These are phyloP conservation scores for Dione juno DNA, from an alignment of 2,888 invertebrate genomes.

Conservation along the genomic window DNA sequence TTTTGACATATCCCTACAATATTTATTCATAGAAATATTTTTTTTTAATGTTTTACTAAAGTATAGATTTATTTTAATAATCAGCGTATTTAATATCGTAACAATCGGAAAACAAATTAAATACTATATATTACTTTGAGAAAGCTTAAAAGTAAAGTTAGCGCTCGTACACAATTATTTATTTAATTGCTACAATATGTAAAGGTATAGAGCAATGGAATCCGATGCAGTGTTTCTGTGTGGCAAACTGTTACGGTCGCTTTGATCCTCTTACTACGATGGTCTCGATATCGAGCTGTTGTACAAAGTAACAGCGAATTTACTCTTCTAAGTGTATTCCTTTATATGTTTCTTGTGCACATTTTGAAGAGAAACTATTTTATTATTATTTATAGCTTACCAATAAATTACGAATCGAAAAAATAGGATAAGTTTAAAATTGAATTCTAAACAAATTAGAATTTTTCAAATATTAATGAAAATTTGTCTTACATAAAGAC, in stretches of 20 bases:
- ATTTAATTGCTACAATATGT: slow-evolving; percentile 18
- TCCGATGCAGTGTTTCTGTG: slow-evolving; percentile 49
- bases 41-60: no score
- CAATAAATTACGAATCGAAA: not conserved
- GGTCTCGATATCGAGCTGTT: slow-evolving; percentile 59
- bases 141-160: not conserved
- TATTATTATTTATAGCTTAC: not conserved
- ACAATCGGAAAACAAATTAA: not conserved
- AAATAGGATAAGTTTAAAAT: not conserved
- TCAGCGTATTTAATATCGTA: no score
- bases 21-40: no score
- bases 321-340: slow-evolving; percentile 29
- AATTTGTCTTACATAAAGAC: not conserved
- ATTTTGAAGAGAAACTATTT: not conserved
- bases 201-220: slow-evolving; percentile 34
- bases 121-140: not conserved
- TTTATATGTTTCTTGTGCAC: slow-evolving; percentile 13
- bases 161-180: not conserved
- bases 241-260: slow-evolving; percentile 58
- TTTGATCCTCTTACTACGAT: slow-evolving; percentile 74
- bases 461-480: not conserved
- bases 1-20: no score
- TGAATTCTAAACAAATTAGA: not conserved
- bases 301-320: slow-evolving; percentile 42
- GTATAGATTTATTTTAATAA: no score